These are phyloP conservation scores for Anthoscopus minutus DNA, from an alignment of 2,113 vertebrate genomes.

Conservation along the genomic window DNA sequence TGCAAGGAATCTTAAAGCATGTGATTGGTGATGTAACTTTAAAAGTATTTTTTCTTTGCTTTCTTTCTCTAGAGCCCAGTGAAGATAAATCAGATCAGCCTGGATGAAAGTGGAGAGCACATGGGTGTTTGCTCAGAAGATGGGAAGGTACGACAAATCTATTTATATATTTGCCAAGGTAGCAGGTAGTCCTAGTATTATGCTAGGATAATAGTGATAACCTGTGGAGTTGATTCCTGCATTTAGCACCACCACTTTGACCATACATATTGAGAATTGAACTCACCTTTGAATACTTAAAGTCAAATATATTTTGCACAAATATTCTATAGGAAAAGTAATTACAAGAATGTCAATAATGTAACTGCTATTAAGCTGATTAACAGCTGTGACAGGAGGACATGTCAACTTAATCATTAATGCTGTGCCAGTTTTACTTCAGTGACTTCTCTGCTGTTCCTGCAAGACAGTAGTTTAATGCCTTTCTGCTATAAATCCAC, in stretches of 20 bases:
- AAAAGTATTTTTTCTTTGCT: background rate
- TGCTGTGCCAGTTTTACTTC: constrained; percentile 72
- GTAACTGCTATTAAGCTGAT: constrained; percentile 76
- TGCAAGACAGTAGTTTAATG: constrained; percentile 72
- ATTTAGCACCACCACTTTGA: background rate
- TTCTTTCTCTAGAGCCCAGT: constrained; percentile 82
- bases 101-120: constrained; percentile 96
- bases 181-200: background rate
- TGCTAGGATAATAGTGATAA: background rate
- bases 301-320: constrained; percentile 71
- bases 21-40: background rate
- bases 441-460: constrained; percentile 67
- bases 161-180: background rate
- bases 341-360: constrained; percentile 79
- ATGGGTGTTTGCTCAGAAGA: constrained; percentile 98
- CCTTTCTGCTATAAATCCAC: constrained; percentile 79
- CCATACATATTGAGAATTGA: constrained; percentile 30
- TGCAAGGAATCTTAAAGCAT: background rate
- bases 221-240: background rate
- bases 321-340: constrained; percentile 72
- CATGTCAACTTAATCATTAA: constrained; percentile 73
- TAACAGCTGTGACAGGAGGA: constrained; percentile 73
- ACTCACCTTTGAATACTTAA: constrained; percentile 54
- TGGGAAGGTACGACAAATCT: constrained; percentile 83
- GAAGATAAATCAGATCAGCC: constrained; percentile 98